Percentiles rank a stretch among this genome's conserved stretches.
These are phyloP conservation scores for Dermolepida albohirtum DNA, from an alignment of 2,888 invertebrate genomes.

Conservation along the genomic window DNA sequence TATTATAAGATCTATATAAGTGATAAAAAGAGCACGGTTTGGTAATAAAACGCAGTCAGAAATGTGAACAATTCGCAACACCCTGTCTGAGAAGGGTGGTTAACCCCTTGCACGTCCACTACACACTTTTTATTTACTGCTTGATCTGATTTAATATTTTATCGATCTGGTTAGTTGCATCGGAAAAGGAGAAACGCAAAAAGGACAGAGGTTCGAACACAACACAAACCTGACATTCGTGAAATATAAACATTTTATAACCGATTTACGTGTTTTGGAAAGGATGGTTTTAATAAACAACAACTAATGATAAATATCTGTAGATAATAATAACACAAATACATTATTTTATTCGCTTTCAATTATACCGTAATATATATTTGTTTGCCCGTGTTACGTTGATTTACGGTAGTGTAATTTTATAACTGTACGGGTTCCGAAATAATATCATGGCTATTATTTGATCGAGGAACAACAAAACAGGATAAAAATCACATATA, in stretches of 20 bases:
- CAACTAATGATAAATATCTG: constrained; percentile 12
- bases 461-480: not conserved
- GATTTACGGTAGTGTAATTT: constrained; percentile 29
- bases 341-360: constrained; percentile 10
- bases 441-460: constrained; percentile 4
- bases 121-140: constrained; percentile 44
- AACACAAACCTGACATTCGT: not conserved
- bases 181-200: constrained; percentile 1
- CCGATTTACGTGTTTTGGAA: constrained; percentile 15
- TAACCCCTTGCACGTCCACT: constrained; percentile 43
- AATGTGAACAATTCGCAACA: constrained; percentile 58
- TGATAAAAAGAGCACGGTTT: constrained; percentile 50
- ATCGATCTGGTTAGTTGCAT: constrained; percentile 14
- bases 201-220: not conserved
- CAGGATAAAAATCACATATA: not conserved
- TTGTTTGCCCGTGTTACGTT: constrained; percentile 22
- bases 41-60: constrained; percentile 61
- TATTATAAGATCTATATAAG: constrained; percentile 55
- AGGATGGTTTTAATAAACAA: constrained; percentile 16
- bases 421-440: constrained; percentile 11
- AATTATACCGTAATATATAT: constrained; percentile 24
- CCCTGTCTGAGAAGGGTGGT: constrained; percentile 51
- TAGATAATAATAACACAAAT: constrained; percentile 2
- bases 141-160: constrained; percentile 32
- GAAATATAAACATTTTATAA: constrained; percentile 18